Evolutionary conservation across 1,140 invertebrate species (phyloP), one percentile per base, ranked within the genome.

Genomic region (Drosophila bocqueti): DNA sequence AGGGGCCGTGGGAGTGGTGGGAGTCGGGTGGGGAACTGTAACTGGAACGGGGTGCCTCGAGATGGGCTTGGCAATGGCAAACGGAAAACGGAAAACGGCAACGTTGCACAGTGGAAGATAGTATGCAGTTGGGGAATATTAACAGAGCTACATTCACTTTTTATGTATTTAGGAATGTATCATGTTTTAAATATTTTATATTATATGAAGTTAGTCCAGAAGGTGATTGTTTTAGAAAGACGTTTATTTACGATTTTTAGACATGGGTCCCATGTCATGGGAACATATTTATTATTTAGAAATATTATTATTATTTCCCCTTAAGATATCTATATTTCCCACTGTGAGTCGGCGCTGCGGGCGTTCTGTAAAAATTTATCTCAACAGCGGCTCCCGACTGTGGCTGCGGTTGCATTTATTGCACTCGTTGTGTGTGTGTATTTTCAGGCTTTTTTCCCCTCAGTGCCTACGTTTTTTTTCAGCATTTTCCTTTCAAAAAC

Each of bases 401-500:
- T 45, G 74, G 63, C 75, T 61, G 59, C 50, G 73, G 68, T 83
- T 87, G 84, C 84, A 87, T 89, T 89, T 89, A 89, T 89, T 89
- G 85, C 85, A 68, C 76, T 85, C 75, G 49, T 54, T 83, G 42
- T 83, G 40, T 81, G 40, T 61, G 68, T 74, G 26, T 79, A 31
- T 67, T 54, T 69, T 81, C 63, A 31, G 57, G 42, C 18, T 24
- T 21, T 74, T 74, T 75, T 18, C 49, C 58, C 38, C 31, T 46
- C 50, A 47, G 62, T 52, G 63, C 21, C 61, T 76, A 52, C 46
- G 61, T 59, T 67, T 86, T 80, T 76, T 62, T 79, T 65, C 64
- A 64, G 62, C 84, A 71, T 80, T 87, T 89, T 83, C 84, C 81
- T 87, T 87, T 87, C 77, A 87, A 87, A 79, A 89, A 81, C 84